A percentile compares a stretch with the other conserved stretches of the same genome.
phyloP scores from a whole-genome alignment of 2,113 vertebrate genomes.

The Halichoeres trimaculatus region DNA sequence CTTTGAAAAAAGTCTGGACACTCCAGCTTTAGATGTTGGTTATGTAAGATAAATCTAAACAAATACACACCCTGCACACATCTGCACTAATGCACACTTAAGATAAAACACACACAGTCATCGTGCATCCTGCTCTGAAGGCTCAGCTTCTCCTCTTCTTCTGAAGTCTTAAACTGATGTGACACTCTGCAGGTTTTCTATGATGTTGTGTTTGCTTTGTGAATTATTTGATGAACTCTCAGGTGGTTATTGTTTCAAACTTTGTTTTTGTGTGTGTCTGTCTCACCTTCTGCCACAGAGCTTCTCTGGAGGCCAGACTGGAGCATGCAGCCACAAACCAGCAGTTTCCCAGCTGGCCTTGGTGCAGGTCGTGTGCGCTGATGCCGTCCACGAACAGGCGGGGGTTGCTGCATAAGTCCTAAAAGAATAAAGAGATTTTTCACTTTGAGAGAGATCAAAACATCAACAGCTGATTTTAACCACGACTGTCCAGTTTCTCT shows the following conservation, averaged over 20 bases:
- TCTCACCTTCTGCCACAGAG: slow-evolving; percentile 80
- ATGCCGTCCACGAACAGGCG: slow-evolving; percentile 80
- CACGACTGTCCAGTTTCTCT: too few relatives aligned
- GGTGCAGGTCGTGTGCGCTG: slow-evolving; percentile 81
- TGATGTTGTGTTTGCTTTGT: too few relatives aligned
- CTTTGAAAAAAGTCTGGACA: too few relatives aligned
- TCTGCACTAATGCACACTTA: neutral
- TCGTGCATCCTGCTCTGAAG: neutral
- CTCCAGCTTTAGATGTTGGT: too few relatives aligned
- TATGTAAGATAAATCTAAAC: too few relatives aligned
- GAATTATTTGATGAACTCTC: too few relatives aligned
- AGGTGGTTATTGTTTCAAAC: too few relatives aligned
- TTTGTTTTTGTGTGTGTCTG: neutral
- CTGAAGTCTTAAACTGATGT: neutral
- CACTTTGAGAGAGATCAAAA: neutral
- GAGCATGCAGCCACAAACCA: slow-evolving; percentile 83
- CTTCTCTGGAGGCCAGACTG: slow-evolving; percentile 78
- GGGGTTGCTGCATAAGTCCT: slow-evolving; percentile 77
- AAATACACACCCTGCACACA: too few relatives aligned
- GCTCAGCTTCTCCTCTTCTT: neutral
- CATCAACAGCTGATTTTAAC: neutral
- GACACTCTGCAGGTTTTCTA: too few relatives aligned
- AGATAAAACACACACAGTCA: neutral
- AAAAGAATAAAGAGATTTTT: neutral
- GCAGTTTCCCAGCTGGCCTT: slow-evolving; percentile 82